Evolutionary conservation across 2,888 invertebrate species (phyloP), one percentile per base, ranked within the genome.

Genomic region (Drosophila merina): DNA sequence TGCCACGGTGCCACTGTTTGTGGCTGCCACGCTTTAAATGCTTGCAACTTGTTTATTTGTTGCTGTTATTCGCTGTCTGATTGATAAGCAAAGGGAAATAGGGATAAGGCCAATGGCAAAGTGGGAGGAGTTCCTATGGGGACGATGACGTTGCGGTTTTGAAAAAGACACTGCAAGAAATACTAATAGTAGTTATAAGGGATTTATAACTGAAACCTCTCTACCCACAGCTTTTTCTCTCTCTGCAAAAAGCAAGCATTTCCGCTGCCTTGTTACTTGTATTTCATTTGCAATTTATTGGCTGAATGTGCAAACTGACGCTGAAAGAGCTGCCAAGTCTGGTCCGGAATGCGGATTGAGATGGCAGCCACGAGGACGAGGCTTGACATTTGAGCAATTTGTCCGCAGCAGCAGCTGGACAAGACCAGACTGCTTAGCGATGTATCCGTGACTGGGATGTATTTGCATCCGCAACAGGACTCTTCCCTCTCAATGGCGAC

Each of bases 251-350:
- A 20, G 10, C 38, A 26, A 47, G 64, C 33, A 47, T 47, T 30
- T 14, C 64, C 54, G 33, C 33, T 26, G 48, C 47, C 45, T 42
- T 44, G 62, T 36, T 64, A 54, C 71, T 82, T 66, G 62, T 55
- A 54, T 79, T 70, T 68, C 74, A 76, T 71, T 78, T 74, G 50
- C 45, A 79, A 79, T 79, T 76, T 76, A 83, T 80, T 80, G 72
- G 75, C 59, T 57, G 30, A 33, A 64, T 64, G 63, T 64, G 66
- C 54, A 45, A 52, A 40, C 66, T 64, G 63, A 66, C 45, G 63
- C 63, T 64, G 45, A 64, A 64, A 51, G 52, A 52, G 63, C 63
- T 64, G 64, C 45, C 52, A 64, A 66, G 54, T 64, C 63, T 64
- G 66, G 38, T 30, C 7, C 38, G 26, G 38, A 40, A 28, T 57